phyloP scores from a whole-genome alignment of 2,888 invertebrate genomes.

The Cyclophora albipunctata region DNA sequence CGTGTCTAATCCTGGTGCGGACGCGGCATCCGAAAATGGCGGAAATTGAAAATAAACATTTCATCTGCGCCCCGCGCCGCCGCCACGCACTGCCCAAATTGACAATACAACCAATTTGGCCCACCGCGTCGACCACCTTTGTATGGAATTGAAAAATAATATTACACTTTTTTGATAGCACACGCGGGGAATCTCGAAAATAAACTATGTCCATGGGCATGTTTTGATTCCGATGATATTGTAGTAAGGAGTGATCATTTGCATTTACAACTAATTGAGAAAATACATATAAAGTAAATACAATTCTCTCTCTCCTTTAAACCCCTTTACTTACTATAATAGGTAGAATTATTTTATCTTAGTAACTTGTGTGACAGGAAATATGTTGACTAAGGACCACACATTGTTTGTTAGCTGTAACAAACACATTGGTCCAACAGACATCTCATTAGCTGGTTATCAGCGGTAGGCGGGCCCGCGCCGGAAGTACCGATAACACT shows the following conservation, averaged over 20 bases:
- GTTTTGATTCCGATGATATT: neutral
- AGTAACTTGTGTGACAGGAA: conserved; percentile 24
- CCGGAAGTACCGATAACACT: conserved; percentile 28
- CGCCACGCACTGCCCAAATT: conserved; percentile 62
- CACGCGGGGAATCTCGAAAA: conserved; percentile 64
- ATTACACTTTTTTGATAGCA: conserved; percentile 59
- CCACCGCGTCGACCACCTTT: conserved; percentile 69
- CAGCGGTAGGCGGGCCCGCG: conserved; percentile 49
- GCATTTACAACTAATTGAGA: neutral
- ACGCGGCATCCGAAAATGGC: conserved; percentile 61
- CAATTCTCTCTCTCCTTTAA: neutral
- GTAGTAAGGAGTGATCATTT: neutral
- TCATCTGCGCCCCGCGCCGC: conserved; percentile 38
- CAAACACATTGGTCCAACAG: conserved; percentile 1
- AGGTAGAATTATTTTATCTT: conserved; percentile 11
- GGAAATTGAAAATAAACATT: conserved; percentile 76
- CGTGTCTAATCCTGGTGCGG: conserved; percentile 65
- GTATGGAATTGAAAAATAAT: conserved; percentile 75
- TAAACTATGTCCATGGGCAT: conserved; percentile 53
- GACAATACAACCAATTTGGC: conserved; percentile 75
- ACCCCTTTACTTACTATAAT: neutral
- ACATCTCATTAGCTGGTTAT: conserved; percentile 46
- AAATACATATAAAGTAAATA: no score
- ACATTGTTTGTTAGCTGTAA: no score
- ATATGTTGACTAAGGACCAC: no score